These are phyloP conservation scores for Sternotherus odoratus DNA, from an alignment of 2,797 vertebrate genomes.

Conservation along the genomic window DNA sequence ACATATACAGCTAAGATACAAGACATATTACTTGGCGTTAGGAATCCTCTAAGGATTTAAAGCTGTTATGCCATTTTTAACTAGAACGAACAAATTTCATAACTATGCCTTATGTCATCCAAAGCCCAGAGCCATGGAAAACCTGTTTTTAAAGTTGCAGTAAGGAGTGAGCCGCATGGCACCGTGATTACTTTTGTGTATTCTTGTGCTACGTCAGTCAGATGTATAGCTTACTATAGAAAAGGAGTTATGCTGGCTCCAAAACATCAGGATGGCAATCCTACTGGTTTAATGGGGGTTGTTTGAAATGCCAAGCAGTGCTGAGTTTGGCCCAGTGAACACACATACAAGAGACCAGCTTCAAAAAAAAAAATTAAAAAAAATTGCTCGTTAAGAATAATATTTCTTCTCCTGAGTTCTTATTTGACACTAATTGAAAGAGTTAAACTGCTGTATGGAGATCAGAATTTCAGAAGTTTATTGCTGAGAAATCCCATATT, in stretches of 20 bases:
- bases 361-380: not conserved
- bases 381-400: not conserved
- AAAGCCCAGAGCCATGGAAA: conserved; percentile 50
- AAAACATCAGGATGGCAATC: not conserved
- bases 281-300: not conserved
- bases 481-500: not conserved
- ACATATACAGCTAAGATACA: conserved; percentile 62
- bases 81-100: conserved; percentile 38
- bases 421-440: not conserved
- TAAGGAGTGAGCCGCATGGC: conserved; percentile 42
- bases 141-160: conserved; percentile 14
- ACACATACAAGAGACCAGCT: not conserved
- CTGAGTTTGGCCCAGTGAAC: not conserved
- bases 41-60: conserved; percentile 53
- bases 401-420: not conserved
- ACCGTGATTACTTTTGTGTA: not conserved
- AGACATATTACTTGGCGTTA: conserved; percentile 73
- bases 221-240: not conserved
- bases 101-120: conserved; percentile 48
- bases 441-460: not conserved
- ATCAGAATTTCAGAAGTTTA: not conserved
- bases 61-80: not conserved
- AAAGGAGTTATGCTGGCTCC: not conserved
- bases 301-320: not conserved
- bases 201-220: not conserved